These are phyloP conservation scores for Ginglymostoma cirratum DNA, from an alignment of 2,113 vertebrate genomes.

Conservation along the genomic window DNA sequence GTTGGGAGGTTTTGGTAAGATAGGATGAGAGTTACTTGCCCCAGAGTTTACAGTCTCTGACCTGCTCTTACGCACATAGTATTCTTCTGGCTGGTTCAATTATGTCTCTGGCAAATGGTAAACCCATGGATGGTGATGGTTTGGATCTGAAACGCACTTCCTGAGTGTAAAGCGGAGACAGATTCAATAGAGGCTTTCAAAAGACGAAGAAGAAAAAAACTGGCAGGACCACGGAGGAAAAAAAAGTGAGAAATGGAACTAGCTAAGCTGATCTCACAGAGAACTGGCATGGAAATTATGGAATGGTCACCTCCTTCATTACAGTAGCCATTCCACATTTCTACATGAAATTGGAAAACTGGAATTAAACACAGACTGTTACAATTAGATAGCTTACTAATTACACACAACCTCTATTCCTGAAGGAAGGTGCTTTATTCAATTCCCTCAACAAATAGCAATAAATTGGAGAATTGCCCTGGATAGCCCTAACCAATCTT, in stretches of 20 bases:
- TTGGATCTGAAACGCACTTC: neutral
- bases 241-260: neutral
- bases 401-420: neutral
- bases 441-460: neutral
- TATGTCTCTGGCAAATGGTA: neutral
- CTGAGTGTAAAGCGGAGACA: neutral
- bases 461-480: neutral
- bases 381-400: neutral
- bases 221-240: neutral
- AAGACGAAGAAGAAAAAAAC: neutral
- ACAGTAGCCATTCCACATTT: neutral
- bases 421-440: neutral
- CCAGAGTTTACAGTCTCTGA: neutral
- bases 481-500: neutral
- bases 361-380: neutral
- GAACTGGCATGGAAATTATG: neutral
- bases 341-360: neutral
- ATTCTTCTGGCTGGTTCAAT: neutral
- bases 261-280: neutral
- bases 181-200: neutral
- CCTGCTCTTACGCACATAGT: neutral
- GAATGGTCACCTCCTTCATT: neutral
- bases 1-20: too few relatives aligned
- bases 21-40: neutral
- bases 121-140: neutral